Base-by-base conservation (phyloP, 2,888 invertebrate genomes). In the Zhuqinia jingwanae region DNA sequence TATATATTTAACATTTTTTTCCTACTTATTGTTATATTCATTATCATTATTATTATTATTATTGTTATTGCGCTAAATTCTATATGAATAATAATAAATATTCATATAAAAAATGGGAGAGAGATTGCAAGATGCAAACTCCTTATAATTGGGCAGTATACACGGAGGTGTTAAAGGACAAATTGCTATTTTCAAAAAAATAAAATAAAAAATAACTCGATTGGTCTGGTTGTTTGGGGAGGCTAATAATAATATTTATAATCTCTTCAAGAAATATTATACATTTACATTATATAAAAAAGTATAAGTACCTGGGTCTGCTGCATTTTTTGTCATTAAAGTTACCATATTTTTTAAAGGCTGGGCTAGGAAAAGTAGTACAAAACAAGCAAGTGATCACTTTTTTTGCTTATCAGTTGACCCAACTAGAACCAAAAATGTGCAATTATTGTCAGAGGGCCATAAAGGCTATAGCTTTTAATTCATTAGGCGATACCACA, bases 1-100 rank as follows among this genome's bases (percentile, higher is more conserved):
- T 36, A 6, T 3, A 8, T 36, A 36, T 6, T 6, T 36, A 36
- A 36, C 36, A 36, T 22, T n/a, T 53, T 50, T 47, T 25, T 50
- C 6, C n/a, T n/a, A n/a, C n/a, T n/a, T n/a, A n/a, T n/a, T 53
- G 5, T 22, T 36, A 36, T 42, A 13, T 42, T 20, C n/a, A 63
- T 73, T 58, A 25, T 58, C 13, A n/a, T n/a, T n/a, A n/a, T 68
- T 63, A 2, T 63, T 68, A 0, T 73, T 47, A 36, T 36, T 36
- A 36, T 36, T 27, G 50, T 25, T 11, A 50, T 17, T 27, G 20
- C 42, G 45, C 20, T 20, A 68, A 73, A 20, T 27, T 27, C 50
- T 73, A 20, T n/a, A n/a, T 73, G 73, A 73, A 73, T 50, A 50
- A 53, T 73, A 73, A 73, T 73, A 73, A 73, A 73, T 73, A 73